Conservation (phyloP, 2,888 invertebrate species). For the Cantharis lateralis region DNA sequence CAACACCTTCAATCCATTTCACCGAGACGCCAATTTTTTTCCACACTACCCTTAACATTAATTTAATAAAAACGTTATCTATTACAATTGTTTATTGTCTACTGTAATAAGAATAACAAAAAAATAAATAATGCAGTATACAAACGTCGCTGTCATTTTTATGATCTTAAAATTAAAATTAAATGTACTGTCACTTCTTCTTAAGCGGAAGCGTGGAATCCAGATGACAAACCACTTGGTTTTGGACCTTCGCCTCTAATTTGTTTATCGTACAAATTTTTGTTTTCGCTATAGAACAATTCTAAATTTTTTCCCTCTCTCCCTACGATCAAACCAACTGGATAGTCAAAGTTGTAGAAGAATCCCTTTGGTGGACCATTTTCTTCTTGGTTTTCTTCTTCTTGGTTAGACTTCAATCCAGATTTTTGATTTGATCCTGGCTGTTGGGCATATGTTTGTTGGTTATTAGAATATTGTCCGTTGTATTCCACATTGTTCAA, state of each 20-base stretch:
- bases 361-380: conserved; percentile 67
- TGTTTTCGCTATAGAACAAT: conserved; percentile 45
- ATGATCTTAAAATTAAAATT: neutral
- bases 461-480: conserved; percentile 32
- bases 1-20: conserved; percentile 1
- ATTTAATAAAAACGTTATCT: neutral
- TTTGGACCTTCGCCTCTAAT: conserved; percentile 38
- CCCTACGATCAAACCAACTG: conserved; percentile 59
- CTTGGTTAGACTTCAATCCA: neutral
- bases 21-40: conserved; percentile 8
- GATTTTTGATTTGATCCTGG: conserved; percentile 7
- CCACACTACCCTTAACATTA: conserved; percentile 15
- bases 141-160: neutral
- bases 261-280: conserved; percentile 47
- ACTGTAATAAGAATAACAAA: neutral
- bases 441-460: conserved; percentile 23
- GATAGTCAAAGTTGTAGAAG: conserved; percentile 74
- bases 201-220: conserved; percentile 16
- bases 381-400: conserved; percentile 51
- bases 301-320: conserved; percentile 42
- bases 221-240: conserved; percentile 25
- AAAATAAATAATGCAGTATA: conserved; percentile 9
- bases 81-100: neutral
- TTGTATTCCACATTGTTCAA: conserved; percentile 34
- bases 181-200: neutral